Evolutionary conservation across 2,113 vertebrate genomes (phyloP), one percentile per base, ranked within the genome.

Genomic region (Toxotes chatareus): DNA sequence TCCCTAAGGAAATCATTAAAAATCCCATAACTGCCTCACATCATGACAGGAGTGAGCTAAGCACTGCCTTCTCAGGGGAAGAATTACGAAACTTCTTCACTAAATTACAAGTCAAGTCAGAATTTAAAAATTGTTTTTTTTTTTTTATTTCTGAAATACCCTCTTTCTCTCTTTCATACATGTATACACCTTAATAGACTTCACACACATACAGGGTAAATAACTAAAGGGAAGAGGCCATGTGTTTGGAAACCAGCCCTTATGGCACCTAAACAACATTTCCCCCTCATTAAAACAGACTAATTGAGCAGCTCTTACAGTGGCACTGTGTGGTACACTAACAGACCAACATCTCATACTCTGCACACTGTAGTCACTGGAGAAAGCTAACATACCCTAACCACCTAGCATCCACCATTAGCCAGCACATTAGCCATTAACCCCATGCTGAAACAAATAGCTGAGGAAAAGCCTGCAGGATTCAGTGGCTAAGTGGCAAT

Each of bases 371-470:
- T 44, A 60, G 60, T 74, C 32, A 60, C 3, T 47, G 46, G 31
- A 40, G 46, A 61, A 73, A 38, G 21, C 56, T n/a, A 51, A 70
- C 47, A 76, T 19, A 57, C 23, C 17, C 38, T 55, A 47, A 64
- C 40, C 47, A 40, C 7, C 3, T 4, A 38, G 14, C 42, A 68
- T 32, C 57, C 56, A 19, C 56, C 56, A 56, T 84, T 79, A 90
- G 16, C 69, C 12, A 46, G 51, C 4, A 38, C 73, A 81, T 86
- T 60, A 75, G 65, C 60, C 61, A 78, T 80, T 82, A 82, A 67
- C 84, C 62, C 55, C 68, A 57, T 14, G 55, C 84, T 75, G 80
- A 42, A 62, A 13, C 12, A 79, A 67, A 56, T 27, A 34, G 23
- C 23, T 51, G 53, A 46, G 56, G 32, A 56, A 74, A 62, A 57